Evolutionary conservation across 2,888 invertebrate species (phyloP).

Genomic region (Cheilosia grossa): DNA sequence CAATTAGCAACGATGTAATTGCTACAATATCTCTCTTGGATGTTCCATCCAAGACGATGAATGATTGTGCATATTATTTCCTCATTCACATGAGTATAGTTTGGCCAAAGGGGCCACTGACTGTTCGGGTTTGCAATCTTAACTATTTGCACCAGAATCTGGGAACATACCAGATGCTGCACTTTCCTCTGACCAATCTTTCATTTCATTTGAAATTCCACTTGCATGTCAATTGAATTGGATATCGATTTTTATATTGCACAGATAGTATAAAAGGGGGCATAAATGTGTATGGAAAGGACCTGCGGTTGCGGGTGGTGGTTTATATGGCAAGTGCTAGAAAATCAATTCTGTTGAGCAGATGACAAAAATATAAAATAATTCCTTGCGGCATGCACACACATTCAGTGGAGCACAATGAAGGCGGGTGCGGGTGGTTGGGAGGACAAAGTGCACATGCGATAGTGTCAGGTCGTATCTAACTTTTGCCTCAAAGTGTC

Average conservation of each 20-base stretch:
- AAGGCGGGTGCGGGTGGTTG: neutral
- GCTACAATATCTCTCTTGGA: too few relatives aligned
- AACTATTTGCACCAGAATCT: neutral
- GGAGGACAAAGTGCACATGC: slow-evolving; percentile 44
- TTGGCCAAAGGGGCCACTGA: too few relatives aligned
- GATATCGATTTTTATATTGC: slow-evolving; percentile 54
- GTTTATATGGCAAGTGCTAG: neutral
- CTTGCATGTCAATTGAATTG: slow-evolving; percentile 18
- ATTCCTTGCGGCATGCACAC: slow-evolving; percentile 39
- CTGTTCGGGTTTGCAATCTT: too few relatives aligned
- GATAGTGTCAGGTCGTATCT: slow-evolving; percentile 41
- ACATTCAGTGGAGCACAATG: slow-evolving; percentile 33
- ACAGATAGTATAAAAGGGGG: neutral
- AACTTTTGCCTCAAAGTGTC: neutral
- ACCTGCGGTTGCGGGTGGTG: neutral
- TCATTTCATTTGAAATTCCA: neutral
- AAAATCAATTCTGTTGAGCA: slow-evolving; percentile 51
- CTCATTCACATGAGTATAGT: too few relatives aligned
- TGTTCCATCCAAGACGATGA: too few relatives aligned
- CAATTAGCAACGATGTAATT: too few relatives aligned
- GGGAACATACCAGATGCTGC: neutral
- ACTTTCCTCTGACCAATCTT: neutral
- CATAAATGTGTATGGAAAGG: neutral
- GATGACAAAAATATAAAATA: slow-evolving; percentile 58
- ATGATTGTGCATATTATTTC: too few relatives aligned